Percentiles rank a stretch among this genome's conserved stretches.
Evolutionary conservation across 2,797 vertebrate species (phyloP).

Genomic region (Pagetopsis macropterus): DNA sequence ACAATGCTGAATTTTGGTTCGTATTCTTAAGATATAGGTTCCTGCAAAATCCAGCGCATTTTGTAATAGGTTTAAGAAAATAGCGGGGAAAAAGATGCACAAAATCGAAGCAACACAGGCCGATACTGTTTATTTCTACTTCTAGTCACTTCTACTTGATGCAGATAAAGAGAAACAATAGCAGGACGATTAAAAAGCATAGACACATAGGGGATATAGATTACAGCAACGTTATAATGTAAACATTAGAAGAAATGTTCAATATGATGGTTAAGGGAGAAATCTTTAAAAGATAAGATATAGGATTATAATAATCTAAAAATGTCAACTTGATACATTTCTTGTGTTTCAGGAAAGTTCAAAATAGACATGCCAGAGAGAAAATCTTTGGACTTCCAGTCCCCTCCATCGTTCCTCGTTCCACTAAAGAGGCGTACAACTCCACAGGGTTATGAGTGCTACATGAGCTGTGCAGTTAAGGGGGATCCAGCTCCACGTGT

Average conservation of each 20-base stretch:
- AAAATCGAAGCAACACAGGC: no score
- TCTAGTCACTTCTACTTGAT: no score
- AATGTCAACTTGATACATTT: conserved; percentile 5
- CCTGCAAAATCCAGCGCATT: neutral
- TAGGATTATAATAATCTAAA: neutral
- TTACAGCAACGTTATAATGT: no score
- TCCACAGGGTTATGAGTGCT: conserved; percentile 86
- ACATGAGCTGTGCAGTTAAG: conserved; percentile 89
- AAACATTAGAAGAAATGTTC: no score
- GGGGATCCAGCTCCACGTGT: conserved; percentile 86
- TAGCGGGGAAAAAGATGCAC: no score
- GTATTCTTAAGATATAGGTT: neutral
- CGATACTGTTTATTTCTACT: no score
- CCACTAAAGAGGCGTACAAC: conserved; percentile 84
- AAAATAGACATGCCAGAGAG: conserved; percentile 55
- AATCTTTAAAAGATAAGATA: no score
- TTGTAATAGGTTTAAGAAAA: no score
- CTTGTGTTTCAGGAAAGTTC: conserved; percentile 68
- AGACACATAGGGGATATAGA: no score
- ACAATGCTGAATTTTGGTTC: neutral
- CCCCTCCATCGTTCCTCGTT: conserved; percentile 84
- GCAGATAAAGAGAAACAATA: no score
- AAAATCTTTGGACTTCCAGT: conserved; percentile 71
- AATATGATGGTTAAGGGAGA: neutral
- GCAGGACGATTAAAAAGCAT: no score